These are phyloP conservation scores for Bombus pascuorum DNA, from an alignment of 1,140 invertebrate species.

Conservation along the genomic window DNA sequence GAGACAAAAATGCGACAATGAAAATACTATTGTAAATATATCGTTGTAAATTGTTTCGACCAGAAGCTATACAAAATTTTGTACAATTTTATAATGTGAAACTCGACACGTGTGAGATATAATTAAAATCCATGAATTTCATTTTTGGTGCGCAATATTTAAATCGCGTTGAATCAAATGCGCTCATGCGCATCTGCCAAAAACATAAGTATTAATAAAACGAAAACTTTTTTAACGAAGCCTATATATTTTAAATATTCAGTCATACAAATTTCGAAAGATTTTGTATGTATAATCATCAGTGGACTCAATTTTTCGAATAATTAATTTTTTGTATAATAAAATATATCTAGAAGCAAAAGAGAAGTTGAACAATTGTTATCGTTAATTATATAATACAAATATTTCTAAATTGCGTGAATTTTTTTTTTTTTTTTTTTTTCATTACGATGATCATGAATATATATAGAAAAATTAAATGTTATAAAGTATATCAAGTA, in stretches of 20 bases:
- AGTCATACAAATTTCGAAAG: background rate
- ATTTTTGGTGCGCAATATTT: background rate
- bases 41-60: background rate
- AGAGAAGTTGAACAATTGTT: background rate
- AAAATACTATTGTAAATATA: background rate
- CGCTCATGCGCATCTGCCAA: background rate
- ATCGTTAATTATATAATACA: background rate
- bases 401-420: background rate
- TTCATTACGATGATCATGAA: background rate
- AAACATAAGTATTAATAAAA: background rate
- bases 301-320: background rate
- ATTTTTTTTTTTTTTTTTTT: background rate
- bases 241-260: background rate
- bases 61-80: background rate
- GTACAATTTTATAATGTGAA: background rate
- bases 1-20: background rate
- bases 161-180: background rate
- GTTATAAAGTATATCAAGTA: background rate
- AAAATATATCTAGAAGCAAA: background rate
- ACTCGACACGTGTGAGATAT: background rate
- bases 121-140: background rate
- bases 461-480: background rate
- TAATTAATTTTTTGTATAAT: background rate
- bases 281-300: background rate
- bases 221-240: background rate